A percentile compares a stretch with the other conserved stretches of the same genome.
Evolutionary conservation across 2,797 vertebrate genomes (phyloP).

Genomic region (Hoplostethus mediterraneus): DNA sequence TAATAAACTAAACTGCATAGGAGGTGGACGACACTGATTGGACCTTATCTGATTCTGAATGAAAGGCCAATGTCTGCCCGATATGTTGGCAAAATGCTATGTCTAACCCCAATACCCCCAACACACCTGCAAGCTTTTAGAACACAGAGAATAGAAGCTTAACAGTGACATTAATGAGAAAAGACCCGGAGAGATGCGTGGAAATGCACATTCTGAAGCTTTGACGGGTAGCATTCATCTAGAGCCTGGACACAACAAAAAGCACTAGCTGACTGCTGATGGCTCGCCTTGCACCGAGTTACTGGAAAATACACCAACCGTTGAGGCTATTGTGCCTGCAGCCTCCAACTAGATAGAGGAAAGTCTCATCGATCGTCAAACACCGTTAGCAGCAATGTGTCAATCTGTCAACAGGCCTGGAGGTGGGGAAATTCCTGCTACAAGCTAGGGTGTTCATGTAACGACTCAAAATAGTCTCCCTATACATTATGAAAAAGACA

Average conservation of each 20-base stretch:
- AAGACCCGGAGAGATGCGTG: too few relatives aligned
- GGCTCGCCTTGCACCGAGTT: not conserved
- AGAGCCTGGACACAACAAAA: not conserved
- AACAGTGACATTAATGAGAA: not conserved
- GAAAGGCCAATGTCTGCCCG: too few relatives aligned
- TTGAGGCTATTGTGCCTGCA: not conserved
- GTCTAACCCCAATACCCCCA: too few relatives aligned
- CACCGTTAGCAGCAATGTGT: not conserved
- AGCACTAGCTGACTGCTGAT: not conserved
- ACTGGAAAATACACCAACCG: conserved; percentile 1
- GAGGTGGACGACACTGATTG: too few relatives aligned
- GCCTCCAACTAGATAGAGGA: not conserved
- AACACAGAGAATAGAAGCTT: too few relatives aligned
- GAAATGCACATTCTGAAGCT: not conserved
- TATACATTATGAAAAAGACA: not conserved
- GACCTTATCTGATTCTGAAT: too few relatives aligned
- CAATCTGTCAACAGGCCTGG: not conserved
- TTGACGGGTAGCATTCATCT: not conserved
- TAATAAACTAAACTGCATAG: too few relatives aligned
- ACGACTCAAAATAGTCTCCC: not conserved
- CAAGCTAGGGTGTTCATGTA: not conserved
- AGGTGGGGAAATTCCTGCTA: not conserved
- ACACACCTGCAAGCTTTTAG: too few relatives aligned
- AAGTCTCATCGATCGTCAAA: conserved; percentile 5
- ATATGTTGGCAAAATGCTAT: too few relatives aligned